Evolutionary conservation across 2,888 invertebrate species (phyloP).

Genomic region (Phania funesta): DNA sequence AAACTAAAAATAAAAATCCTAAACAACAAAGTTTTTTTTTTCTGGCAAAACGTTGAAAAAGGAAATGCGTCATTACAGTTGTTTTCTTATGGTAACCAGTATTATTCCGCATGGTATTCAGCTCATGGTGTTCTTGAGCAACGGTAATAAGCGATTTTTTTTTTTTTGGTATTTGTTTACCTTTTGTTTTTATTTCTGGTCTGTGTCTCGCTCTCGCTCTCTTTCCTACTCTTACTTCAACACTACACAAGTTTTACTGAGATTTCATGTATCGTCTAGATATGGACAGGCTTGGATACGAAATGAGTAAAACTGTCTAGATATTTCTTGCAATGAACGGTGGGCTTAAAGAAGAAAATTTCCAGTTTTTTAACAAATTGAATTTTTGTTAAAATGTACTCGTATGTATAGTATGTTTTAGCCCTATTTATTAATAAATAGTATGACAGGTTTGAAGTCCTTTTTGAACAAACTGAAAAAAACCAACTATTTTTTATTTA

Average conservation of each 20-base stretch:
- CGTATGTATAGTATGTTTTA: too few species aligned
- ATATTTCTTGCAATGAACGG: neutral
- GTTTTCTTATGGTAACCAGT: neutral
- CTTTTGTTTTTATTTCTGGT: slow-evolving; percentile 6
- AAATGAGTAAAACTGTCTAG: neutral
- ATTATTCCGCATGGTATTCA: slow-evolving; percentile 2
- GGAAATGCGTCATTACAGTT: slow-evolving; percentile 55
- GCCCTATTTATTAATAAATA: too few species aligned
- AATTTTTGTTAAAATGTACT: too few species aligned
- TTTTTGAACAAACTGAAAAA: too few species aligned
- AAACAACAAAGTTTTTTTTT: neutral
- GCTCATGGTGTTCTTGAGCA: neutral
- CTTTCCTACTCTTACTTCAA: neutral
- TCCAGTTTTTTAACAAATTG: too few species aligned
- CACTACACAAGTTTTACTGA: neutral
- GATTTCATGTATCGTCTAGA: slow-evolving; percentile 7
- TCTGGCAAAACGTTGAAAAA: slow-evolving; percentile 27
- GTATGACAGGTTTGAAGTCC: too few species aligned
- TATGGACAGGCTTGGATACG: neutral
- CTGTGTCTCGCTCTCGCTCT: neutral
- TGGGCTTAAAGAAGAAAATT: neutral
- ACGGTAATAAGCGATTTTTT: slow-evolving; percentile 61
- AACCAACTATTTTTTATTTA: too few species aligned
- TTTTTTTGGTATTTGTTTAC: neutral
- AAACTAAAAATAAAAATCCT: neutral